Base-by-base conservation (phyloP, 2,113 vertebrate species). In the Heliornis fulica region DNA sequence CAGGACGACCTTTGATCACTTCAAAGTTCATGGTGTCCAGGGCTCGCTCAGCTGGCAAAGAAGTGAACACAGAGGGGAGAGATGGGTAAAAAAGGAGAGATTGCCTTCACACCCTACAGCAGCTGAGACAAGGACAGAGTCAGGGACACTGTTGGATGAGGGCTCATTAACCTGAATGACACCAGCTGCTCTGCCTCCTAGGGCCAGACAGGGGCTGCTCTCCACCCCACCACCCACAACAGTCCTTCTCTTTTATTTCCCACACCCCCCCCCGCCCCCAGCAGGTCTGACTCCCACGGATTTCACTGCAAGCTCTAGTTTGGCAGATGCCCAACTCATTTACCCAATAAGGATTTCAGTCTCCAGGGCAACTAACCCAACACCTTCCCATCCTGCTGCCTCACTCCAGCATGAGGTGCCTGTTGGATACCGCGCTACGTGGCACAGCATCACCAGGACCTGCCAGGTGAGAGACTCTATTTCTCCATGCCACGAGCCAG, bases 1-100 rank as follows among this genome's bases (percentile, higher is more conserved):
- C 99, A 38, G 99, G 99, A 7, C 98, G 98, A 82, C 99, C 99
- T 96, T 99, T 99, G 94, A 99, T 98, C 69, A 99, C 98, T 48
- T 99, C 99, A 4, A 99, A 99, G 96, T 99, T 99, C 99, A 99
- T 99, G 5, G 99, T 99, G 96, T 99, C 99, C 95, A 99, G 97
- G 32, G 99, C 99, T 74, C 99, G 98, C 96, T 99, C 99, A 48
- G 99, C 99, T 99, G 94, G n/a, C n/a, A 81, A 71, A 77, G 41
- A 63, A 60, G 13, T 1, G 10, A 63, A 38, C 3, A 36, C 10
- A 59, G 11, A 31, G 17, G 5, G 43, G 45, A 70, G 5, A 63
- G 19, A 11, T 46, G 4, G 22, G 9, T 16, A 31, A 57, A 12
- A 57, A 6, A 57, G 7, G 7, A 46, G 15, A 48, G 22, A 48